Conservation (phyloP, 2,888 invertebrate species). For the Spilarctia lutea region DNA sequence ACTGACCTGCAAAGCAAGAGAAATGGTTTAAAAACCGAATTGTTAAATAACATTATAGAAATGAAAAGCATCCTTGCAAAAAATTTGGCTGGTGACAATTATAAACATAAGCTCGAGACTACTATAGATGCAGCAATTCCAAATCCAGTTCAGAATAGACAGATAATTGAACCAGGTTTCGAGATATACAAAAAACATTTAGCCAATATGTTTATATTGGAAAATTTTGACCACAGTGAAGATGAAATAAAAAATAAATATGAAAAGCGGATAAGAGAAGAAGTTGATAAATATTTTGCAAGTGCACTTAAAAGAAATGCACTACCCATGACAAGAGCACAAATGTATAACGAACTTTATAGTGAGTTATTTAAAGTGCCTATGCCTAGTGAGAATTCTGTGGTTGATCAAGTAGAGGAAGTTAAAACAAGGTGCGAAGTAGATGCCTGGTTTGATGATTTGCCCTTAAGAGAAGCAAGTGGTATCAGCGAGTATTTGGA, state of each 20-base stretch:
- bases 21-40: constrained; percentile 52
- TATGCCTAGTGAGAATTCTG: constrained; percentile 60
- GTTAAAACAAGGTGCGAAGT: constrained; percentile 71
- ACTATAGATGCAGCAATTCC: constrained; percentile 67
- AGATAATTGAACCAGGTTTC: constrained; percentile 63
- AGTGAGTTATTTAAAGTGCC: constrained; percentile 65
- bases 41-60: constrained; percentile 60
- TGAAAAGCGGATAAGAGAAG: constrained; percentile 57
- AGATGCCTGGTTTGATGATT: constrained; percentile 65
- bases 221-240: constrained; percentile 69
- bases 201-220: constrained; percentile 68
- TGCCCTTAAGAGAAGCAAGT: constrained; percentile 58
- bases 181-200: constrained; percentile 70
- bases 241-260: constrained; percentile 63
- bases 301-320: constrained; percentile 61
- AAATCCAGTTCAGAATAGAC: constrained; percentile 48
- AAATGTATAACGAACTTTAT: constrained; percentile 67
- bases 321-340: constrained; percentile 58
- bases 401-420: constrained; percentile 66
- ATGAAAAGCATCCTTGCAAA: constrained; percentile 58
- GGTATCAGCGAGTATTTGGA: constrained; percentile 57
- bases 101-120: constrained; percentile 64
- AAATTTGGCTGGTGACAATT: constrained; percentile 61
- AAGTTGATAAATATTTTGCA: constrained; percentile 63
- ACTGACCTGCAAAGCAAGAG: constrained; percentile 51